Conservation (phyloP, 2,888 invertebrate genomes). For the Oligia fasciuncula region DNA sequence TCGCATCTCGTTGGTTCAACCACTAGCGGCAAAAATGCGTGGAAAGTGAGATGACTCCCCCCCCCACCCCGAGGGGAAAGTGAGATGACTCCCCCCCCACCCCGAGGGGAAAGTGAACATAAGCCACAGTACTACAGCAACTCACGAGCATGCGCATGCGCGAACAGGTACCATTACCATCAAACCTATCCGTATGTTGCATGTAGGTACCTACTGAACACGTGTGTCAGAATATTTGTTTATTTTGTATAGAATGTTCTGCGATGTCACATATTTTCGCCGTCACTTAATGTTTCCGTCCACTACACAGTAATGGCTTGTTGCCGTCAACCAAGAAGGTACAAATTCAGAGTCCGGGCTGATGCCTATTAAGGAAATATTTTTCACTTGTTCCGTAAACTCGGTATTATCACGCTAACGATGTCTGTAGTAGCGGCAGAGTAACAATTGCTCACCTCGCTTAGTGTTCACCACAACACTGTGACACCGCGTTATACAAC, state of each 20-base stretch:
- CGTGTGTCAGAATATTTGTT: not conserved
- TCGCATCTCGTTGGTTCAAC: constrained; percentile 33
- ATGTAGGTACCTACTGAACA: too few species aligned
- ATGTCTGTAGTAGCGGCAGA: not conserved
- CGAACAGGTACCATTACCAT: not conserved
- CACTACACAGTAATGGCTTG: not conserved
- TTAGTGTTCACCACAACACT: not conserved
- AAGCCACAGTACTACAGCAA: constrained; percentile 12
- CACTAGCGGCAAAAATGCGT: constrained; percentile 66
- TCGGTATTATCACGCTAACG: not conserved
- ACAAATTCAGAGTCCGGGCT: too few species aligned
- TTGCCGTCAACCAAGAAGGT: not conserved
- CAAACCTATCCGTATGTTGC: not conserved
- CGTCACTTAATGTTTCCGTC: not conserved
- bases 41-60: constrained; percentile 64
- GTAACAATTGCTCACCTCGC: not conserved
- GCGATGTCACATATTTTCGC: not conserved
- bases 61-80: constrained; percentile 59
- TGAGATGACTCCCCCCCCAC: constrained; percentile 41
- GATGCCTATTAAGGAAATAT: not conserved
- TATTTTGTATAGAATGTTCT: not conserved
- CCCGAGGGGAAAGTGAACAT: constrained; percentile 61
- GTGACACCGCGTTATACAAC: not conserved
- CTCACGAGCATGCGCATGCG: not conserved
- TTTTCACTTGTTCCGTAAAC: not conserved